phyloP scores from a whole-genome alignment of 2,113 vertebrate species.

The Amazona guildingii region DNA sequence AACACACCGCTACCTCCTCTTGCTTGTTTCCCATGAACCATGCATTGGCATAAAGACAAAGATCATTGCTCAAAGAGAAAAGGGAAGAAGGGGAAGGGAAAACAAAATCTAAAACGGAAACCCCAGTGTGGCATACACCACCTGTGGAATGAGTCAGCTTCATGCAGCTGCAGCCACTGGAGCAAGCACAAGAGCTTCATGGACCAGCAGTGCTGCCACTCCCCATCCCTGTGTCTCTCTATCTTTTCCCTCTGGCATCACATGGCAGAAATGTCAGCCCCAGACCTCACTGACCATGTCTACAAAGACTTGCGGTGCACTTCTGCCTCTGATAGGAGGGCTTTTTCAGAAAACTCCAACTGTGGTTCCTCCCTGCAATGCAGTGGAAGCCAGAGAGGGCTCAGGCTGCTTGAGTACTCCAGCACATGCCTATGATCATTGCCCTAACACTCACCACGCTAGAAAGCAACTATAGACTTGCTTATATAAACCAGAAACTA shows the following conservation, averaged over 20 bases:
- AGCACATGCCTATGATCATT: not conserved
- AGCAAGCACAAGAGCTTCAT: not conserved
- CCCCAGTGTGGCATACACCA: not conserved
- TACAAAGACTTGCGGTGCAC: not conserved
- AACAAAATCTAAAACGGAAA: not conserved
- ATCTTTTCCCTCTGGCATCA: not conserved
- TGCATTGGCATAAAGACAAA: not conserved
- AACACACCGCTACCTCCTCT: not conserved
- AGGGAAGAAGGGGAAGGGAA: not conserved
- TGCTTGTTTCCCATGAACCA: not conserved
- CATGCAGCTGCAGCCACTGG: not conserved
- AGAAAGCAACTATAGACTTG: not conserved
- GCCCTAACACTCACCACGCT: not conserved
- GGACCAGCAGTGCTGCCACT: fast-evolving
- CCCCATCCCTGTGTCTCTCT: not conserved
- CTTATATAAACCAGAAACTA: not conserved
- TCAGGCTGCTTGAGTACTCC: not conserved
- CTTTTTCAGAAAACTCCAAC: not conserved
- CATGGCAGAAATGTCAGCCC: not conserved
- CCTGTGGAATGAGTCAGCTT: not conserved
- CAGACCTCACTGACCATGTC: fast-evolving
- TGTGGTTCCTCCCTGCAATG: not conserved
- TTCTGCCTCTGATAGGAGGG: not conserved
- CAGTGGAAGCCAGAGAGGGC: not conserved
- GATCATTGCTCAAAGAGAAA: not conserved